Conservation (phyloP, 2,113 vertebrate species). For the Amphiprion percula region DNA sequence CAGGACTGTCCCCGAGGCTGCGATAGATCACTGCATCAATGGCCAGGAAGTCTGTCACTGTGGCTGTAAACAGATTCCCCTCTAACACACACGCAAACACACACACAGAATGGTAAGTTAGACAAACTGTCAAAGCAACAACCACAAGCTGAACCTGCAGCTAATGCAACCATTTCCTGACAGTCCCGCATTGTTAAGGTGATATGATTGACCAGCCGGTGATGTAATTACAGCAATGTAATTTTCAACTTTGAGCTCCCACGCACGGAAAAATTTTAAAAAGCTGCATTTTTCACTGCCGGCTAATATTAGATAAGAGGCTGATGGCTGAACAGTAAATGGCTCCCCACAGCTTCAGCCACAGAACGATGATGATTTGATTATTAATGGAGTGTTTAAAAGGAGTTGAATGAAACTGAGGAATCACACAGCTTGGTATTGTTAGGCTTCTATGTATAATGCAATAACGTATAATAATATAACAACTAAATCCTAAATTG, state of each 20-base stretch:
- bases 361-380: conserved; percentile 26
- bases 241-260: conserved; percentile 29
- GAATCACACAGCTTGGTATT: not conserved
- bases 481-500: no score
- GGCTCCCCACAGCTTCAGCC: conserved; percentile 39
- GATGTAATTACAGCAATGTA: conserved; percentile 51
- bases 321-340: conserved; percentile 30
- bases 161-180: not conserved
- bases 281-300: not conserved
- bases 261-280: not conserved
- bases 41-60: conserved; percentile 96
- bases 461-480: no score
- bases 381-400: conserved; percentile 42
- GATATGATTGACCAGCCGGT: conserved; percentile 33
- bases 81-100: conserved; percentile 77
- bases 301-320: conserved; percentile 44
- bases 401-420: conserved; percentile 3
- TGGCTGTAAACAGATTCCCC: conserved; percentile 96
- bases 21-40: conserved; percentile 98
- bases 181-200: conserved; percentile 32
- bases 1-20: conserved; percentile 92
- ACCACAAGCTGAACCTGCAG: conserved; percentile 17
- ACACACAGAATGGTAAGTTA: conserved; percentile 34
- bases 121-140: conserved; percentile 33
- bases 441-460: not conserved